Evolutionary conservation across 1,140 invertebrate genomes (phyloP), one percentile per base, ranked within the genome.

Genomic region (Neuroterus valhalla): DNA sequence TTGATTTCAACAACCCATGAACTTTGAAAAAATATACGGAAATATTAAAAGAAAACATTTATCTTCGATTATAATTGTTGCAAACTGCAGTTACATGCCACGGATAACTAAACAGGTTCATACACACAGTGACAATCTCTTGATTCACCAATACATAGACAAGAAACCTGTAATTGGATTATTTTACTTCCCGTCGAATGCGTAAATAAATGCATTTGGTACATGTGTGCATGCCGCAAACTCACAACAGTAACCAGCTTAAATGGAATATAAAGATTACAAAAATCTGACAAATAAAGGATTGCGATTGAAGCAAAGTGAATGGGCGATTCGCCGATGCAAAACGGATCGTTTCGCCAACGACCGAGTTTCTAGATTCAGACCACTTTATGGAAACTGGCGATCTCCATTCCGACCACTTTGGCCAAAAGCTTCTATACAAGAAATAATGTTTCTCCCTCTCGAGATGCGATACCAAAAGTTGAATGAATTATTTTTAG

Each of bases 251-350:
- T 50, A 12, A 50, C 48, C 48, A 50, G 31, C 19, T 8, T 21
- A 2, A 19, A n/a, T 2, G n/a, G 14, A 62, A 15, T 15, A 62
- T 31, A 62, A 62, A 62, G 23, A 62, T 31, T 15, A 62, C 26
- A 62, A 62, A 62, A 31, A 31, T 62, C 12, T 14, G 55, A 62
- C 55, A 23, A 62, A 62, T 62, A 62, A 62, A 23, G 31, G 55
- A 62, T 62, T 62, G 55, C 23, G 55, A 62, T 62, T 62, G 55
- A 23, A 62, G 23, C 55, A 26, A 62, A 62, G 55, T 62, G 55
- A 62, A 62, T 62, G 55, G 55, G 55, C 55, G 15, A 62, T 26
- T 62, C 55, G 55, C n/a, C 55, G 55, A 62, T 62, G 55, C 55
- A 31, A 62, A 62, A 62, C 55, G 21, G 55, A 26, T 26, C 55